Conservation (phyloP, 2,888 invertebrate genomes). For the Syritta pipiens region DNA sequence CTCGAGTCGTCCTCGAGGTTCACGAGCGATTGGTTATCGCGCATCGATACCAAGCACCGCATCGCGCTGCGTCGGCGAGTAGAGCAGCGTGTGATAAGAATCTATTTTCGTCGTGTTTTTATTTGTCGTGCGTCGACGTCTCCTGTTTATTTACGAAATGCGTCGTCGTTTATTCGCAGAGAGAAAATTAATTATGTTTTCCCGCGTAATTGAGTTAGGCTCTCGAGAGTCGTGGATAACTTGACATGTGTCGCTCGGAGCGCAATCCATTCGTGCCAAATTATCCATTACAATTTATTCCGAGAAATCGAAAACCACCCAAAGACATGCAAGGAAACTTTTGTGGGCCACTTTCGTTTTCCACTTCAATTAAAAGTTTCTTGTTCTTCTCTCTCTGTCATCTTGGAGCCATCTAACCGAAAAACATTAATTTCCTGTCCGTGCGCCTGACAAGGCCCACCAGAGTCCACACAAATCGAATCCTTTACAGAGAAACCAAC, state of each 20-base stretch:
- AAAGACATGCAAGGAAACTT: conserved; percentile 36
- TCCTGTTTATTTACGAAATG: conserved; percentile 1
- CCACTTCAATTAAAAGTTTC: conserved; percentile 66
- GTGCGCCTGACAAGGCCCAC: conserved; percentile 23
- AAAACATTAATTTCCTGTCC: conserved; percentile 62
- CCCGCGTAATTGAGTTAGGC: conserved; percentile 5
- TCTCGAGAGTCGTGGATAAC: neutral
- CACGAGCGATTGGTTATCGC: neutral
- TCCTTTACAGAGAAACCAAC: conserved; percentile 30
- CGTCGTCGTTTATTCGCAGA: conserved; percentile 13
- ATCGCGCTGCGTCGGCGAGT: conserved; percentile 2
- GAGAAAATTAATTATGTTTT: conserved; percentile 26
- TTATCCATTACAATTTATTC: conserved; percentile 46
- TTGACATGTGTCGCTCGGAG: neutral
- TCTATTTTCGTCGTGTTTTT: conserved; percentile 16
- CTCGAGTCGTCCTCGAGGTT: neutral
- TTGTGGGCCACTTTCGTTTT: conserved; percentile 52
- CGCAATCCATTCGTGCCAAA: conserved; percentile 31
- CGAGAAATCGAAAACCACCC: conserved; percentile 14
- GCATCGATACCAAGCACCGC: neutral
- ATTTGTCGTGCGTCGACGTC: neutral
- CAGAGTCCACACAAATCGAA: conserved; percentile 56
- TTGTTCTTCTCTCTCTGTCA: neutral
- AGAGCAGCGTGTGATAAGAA: conserved; percentile 30
- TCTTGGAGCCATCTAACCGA: conserved; percentile 23